Base-by-base conservation (phyloP, 2,888 invertebrate species). In the Dasysyrphus albostriatus region DNA sequence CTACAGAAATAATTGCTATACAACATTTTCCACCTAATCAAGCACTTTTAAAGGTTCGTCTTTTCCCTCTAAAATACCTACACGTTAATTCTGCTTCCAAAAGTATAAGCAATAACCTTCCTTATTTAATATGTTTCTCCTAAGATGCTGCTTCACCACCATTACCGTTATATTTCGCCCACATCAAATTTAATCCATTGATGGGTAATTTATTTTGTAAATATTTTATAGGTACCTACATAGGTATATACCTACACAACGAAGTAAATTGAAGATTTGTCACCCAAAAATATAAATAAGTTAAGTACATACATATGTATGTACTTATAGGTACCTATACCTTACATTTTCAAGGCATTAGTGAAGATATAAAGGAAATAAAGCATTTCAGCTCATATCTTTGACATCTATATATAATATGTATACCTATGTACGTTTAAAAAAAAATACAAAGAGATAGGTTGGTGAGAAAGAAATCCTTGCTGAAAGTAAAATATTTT, bases 21-120 rank as follows among this genome's bases (percentile, higher is more conserved):
- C 51, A 82, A 85, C 82, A 85, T 82, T 82, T 85, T 82, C 84
- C 75, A 85, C 82, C 85, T 77, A 85, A 85, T 85, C 82, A 77
- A 73, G 69, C 76, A 67, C 81, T 80, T 84, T 73, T 67, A 77
- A 79, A 77, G 65, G 59, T 67, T 76, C 59, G 12, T 51, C 19
- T 7, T 37, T 42, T 75, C 80, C 70, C 75, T 59, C n/a, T 1
- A 14, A 3, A 80, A 80, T n/a, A 47, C 2, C 24, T 24, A 24
- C n/a, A 47, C 84, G 0, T 59, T 61, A 2, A 19, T 44, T 44
- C n/a, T 47, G 16, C 6, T 65, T 29, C 16, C 16, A 47, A 32
- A 34, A n/a, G 10, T 63, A 32, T 8, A 24, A 2, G 29, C 34
- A 24, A 51, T 12, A 37, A 42, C 19, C 24, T 61, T 39, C 19